A percentile compares a stretch with the other conserved stretches of the same genome.
Evolutionary conservation across 2,113 vertebrate species (phyloP).

Genomic region (Malurus melanocephalus): DNA sequence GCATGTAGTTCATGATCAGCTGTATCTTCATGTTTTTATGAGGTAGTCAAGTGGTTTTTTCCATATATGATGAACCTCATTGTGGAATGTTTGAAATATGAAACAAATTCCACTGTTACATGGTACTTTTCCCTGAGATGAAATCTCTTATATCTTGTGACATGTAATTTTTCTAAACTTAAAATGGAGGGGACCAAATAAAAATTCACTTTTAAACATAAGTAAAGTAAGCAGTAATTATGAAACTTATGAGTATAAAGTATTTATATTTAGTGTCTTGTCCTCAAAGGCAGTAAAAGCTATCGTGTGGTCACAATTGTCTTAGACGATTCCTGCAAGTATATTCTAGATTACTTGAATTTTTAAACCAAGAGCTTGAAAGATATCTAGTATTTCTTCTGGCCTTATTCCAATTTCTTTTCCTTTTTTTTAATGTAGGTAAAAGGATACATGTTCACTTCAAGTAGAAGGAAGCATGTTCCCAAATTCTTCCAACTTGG

Average conservation of each 20-base stretch:
- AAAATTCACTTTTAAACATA: not conserved
- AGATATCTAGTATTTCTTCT: not conserved
- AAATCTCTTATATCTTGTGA: not conserved
- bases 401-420: not conserved
- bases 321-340: not conserved
- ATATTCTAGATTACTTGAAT: not conserved
- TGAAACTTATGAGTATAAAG: not conserved
- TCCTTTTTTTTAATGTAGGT: slow-evolving; percentile 13
- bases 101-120: not conserved
- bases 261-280: not conserved
- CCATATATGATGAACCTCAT: not conserved
- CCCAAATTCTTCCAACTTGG: slow-evolving; percentile 72
- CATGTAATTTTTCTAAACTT: not conserved
- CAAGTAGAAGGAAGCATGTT: slow-evolving; percentile 78
- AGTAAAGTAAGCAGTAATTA: not conserved
- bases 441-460: slow-evolving; percentile 71
- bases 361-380: not conserved
- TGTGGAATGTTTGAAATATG: not conserved
- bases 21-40: not conserved
- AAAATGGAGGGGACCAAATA: not conserved
- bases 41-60: not conserved
- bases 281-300: not conserved
- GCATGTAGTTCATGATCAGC: not conserved
- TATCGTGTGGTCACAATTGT: not conserved
- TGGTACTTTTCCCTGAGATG: not conserved